Base-by-base conservation (phyloP, 2,888 invertebrate genomes). In the Lampropteryx suffumata region DNA sequence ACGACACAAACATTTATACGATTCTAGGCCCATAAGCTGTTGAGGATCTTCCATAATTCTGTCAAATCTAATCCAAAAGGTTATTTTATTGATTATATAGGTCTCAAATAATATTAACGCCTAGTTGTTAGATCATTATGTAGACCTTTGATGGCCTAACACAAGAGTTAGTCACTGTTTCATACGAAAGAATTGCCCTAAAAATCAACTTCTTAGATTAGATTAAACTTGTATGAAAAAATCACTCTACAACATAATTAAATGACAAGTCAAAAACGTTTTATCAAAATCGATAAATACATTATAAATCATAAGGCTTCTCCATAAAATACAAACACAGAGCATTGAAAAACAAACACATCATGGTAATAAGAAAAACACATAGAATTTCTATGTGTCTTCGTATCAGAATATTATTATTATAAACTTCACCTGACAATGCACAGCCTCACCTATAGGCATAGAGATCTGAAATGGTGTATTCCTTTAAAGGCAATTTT, bases 1-100 rank as follows among this genome's bases (percentile, higher is more conserved):
- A 50, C 43, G 34, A 44, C 44, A 50, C 50, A 50, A 26, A 49
- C 41, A 49, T 28, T 14, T 28, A 40, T 48, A 47, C 36, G 21
- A 36, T 12, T 26, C 24, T 41, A 49, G 48, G 45, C 35, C 46
- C 51, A 42, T 24, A 42, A 33, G 36, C 37, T 24, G 36, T 24
- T 37, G 10, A 21, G 8, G 42, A 41, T 33, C 45, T 13, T 36
- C n/a, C n/a, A n/a, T n/a, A n/a, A n/a, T n/a, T n/a, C n/a, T n/a
- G n/a, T n/a, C n/a, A n/a, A n/a, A n/a, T n/a, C n/a, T n/a, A n/a
- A n/a, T n/a, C n/a, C n/a, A n/a, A n/a, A n/a, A n/a, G n/a, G n/a
- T n/a, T n/a, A n/a, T n/a, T n/a, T n/a, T n/a, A n/a, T n/a, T n/a
- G n/a, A n/a, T n/a, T n/a, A n/a, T n/a, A n/a, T n/a, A n/a, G n/a